Conservation (phyloP, 1,140 invertebrate genomes). For the Asbolus verrucosus region DNA sequence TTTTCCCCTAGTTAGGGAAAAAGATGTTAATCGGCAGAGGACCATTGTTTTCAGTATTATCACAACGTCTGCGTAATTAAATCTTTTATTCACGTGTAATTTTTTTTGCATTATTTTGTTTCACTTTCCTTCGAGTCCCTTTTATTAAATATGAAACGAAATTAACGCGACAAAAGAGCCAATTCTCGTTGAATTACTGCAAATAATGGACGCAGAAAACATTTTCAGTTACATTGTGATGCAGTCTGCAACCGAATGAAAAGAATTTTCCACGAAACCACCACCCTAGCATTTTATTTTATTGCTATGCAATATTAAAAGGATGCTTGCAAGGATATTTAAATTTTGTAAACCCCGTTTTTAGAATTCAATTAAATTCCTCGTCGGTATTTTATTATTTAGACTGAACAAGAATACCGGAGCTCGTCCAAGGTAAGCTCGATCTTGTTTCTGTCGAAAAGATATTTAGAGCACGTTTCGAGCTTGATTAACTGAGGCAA, state of each 20-base stretch:
- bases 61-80: background rate
- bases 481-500: slow-evolving; percentile 21
- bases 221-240: background rate
- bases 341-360: background rate
- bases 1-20: background rate
- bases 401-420: background rate
- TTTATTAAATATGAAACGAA: slow-evolving; percentile 9
- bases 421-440: background rate
- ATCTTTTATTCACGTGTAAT: background rate
- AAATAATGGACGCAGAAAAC: background rate
- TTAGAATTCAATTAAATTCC: slow-evolving; percentile 9
- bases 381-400: background rate
- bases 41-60: background rate
- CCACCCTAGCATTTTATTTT: background rate
- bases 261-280: background rate
- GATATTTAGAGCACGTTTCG: slow-evolving; percentile 34
- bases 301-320: background rate
- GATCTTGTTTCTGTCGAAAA: background rate
- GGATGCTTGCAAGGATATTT: background rate
- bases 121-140: background rate
- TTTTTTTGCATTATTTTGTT: background rate
- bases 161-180: background rate
- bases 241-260: background rate
- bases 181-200: background rate
- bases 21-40: background rate